Conservation (phyloP, 2,888 invertebrate species). For the Autographa pulchrina region DNA sequence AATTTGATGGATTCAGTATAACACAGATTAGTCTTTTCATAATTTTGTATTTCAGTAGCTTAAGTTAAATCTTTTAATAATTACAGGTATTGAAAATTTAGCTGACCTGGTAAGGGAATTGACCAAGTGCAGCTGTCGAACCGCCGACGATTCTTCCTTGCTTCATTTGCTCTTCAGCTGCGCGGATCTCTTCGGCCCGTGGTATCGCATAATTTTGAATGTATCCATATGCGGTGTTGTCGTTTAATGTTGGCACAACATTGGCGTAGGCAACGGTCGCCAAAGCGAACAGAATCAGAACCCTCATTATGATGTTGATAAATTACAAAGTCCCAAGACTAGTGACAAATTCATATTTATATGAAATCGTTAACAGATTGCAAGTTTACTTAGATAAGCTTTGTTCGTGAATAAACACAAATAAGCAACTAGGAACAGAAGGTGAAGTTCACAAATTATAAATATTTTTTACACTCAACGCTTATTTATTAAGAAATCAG, state of each 20-base stretch:
- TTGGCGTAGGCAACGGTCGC: slow-evolving; percentile 46
- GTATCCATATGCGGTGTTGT: slow-evolving; percentile 67
- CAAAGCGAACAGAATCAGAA: slow-evolving; percentile 48
- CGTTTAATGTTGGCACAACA: slow-evolving; percentile 27
- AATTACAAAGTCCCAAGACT: slow-evolving; percentile 15
- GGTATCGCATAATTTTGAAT: slow-evolving; percentile 67
- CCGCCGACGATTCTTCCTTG: slow-evolving; percentile 72
- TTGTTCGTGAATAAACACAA: slow-evolving; percentile 1
- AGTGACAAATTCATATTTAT: slow-evolving; percentile 43
- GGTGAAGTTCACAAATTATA: slow-evolving; percentile 1
- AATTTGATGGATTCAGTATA: too few species aligned
- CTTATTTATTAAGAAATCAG: too few species aligned
- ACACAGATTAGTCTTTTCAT: too few species aligned
- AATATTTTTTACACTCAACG: too few species aligned
- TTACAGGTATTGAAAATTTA: not conserved
- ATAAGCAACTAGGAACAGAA: not conserved
- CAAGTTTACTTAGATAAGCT: slow-evolving; percentile 5
- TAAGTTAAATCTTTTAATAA: not conserved
- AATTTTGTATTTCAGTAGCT: not conserved
- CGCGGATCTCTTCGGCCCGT: slow-evolving; percentile 66
- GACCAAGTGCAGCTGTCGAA: slow-evolving; percentile 60
- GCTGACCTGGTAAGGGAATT: slow-evolving; percentile 72
- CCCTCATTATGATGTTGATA: slow-evolving; percentile 48
- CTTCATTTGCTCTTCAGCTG: slow-evolving; percentile 65
- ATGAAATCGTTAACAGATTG: slow-evolving; percentile 46